Conservation (phyloP, 2,888 invertebrate species). For the Campoletis raptor region DNA sequence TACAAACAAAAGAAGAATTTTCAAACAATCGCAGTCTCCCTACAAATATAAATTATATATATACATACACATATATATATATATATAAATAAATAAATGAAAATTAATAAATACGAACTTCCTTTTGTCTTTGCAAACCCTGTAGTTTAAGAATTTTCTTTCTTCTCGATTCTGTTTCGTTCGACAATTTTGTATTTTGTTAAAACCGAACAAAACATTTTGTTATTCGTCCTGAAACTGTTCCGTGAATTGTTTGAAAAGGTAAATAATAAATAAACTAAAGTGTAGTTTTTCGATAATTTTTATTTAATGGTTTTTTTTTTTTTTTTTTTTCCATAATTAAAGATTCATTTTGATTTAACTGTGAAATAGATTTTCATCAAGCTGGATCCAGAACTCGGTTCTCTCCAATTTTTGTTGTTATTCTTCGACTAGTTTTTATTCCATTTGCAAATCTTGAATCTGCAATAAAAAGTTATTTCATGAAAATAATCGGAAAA, state of each 20-base stretch:
- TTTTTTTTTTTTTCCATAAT: neutral
- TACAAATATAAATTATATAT: slow-evolving; percentile 44
- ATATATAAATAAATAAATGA: too few relatives aligned
- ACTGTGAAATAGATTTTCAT: neutral
- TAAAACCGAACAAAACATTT: neutral
- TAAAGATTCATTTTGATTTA: neutral
- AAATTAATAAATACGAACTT: neutral
- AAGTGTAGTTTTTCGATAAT: neutral
- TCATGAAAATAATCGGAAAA: slow-evolving; percentile 4
- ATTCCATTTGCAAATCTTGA: slow-evolving; percentile 78
- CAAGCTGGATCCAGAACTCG: neutral
- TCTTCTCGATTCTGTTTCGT: neutral
- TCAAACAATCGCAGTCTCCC: slow-evolving; percentile 22
- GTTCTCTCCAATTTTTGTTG: neutral
- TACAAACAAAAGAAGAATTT: slow-evolving; percentile 4
- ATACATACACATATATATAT: slow-evolving; percentile 6
- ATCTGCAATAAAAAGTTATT: slow-evolving; percentile 74
- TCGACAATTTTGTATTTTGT: neutral
- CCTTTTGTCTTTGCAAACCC: neutral
- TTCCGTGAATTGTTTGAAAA: neutral
- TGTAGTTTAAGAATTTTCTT: neutral
- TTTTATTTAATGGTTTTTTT: neutral
- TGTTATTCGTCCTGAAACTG: neutral
- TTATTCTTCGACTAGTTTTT: slow-evolving; percentile 10
- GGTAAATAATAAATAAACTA: neutral